Base-by-base conservation (phyloP, 2,113 vertebrate species). In the Ciconia stormi region DNA sequence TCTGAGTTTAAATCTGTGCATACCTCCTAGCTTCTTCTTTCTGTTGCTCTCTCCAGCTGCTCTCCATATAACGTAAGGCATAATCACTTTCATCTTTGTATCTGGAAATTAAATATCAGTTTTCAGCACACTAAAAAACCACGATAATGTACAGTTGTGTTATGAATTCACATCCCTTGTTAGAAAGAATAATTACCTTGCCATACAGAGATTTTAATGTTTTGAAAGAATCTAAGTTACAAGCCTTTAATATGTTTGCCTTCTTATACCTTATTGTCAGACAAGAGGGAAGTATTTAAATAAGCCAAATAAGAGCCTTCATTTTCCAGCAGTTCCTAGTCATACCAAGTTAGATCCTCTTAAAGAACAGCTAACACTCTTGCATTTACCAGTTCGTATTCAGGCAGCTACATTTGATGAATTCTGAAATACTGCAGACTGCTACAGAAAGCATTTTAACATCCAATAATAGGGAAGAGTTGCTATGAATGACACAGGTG, bases 61-160 rank as follows among this genome's bases (percentile, higher is more conserved):
- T 99, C 97, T 99, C 99, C 99, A 99, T 99, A 56, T 99, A 99
- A 95, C 98, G 99, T 95, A 99, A 98, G 96, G 99, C 99, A 98
- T 99, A 99, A 95, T 99, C 99, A 84, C 99, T 99, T 97, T 99
- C 99, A 77, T 99, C 99, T 98, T 98, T 99, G 97, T 99, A 99
- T 91, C 99, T 99, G 96, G 44, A 94, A 97, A 96, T 72, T 16
- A 83, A 86, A 69, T 62, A 95, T 17, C 52, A 27, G 71, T 23
- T 49, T 93, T 91, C 77, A 96, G 61, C 62, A 87, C 32, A 91
- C 40, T 46, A 56, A 47, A 74, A 90, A 46, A 15, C 25, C 66
- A 61, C 21, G 22, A 69, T 40, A 10, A 62, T 14, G 20, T 52
- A 81, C 36, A 85, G 15, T 3, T 44, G 3, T 83, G 10, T 36